Base-by-base conservation (phyloP, 2,797 vertebrate genomes). In the Natrix natrix region DNA sequence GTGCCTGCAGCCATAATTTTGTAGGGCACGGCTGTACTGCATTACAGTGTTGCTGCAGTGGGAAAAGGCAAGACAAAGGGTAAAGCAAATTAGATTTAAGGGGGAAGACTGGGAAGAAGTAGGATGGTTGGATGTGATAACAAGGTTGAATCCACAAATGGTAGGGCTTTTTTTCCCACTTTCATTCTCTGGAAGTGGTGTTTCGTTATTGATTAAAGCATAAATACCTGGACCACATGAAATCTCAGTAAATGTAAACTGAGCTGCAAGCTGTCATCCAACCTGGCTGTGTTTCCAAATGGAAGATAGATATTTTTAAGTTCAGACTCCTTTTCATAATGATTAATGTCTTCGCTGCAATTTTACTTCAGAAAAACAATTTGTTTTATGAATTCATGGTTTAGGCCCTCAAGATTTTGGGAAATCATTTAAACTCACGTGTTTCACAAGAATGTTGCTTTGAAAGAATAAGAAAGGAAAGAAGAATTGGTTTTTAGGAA, bases 371-470 rank as follows among this genome's bases (percentile, higher is more conserved):
- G 11, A 20, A 1, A 93, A 7, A 57, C 1, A 61, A 86, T 91
- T 95, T 96, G 1, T 60, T 95, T 87, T 43, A 37, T 94, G 61
- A 94, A 90, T 57, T 28, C 11, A 61, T 94, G 17, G 60, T 92
- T 32, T 17, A 0, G 0, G 61, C 61, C 48, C 54, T 11, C 13
- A 92, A 93, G 91, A 16, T 88, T 89, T 24, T 93, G 6, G n/a
- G 52, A 94, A 96, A 93, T 91, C 7, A 63, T 5, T 92, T 93
- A 1, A 4, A 93, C 94, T 20, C 56, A 7, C 90, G 56, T 90
- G n/a, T 57, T 92, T 60, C 32, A 55, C 89, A 93, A n/a, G 94
- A 90, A 43, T 88, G 16, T 69, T 37, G 1, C 52, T 96, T 93
- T 93, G 86, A 74, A 32, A 89, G 3, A 74, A 90, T 43, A 91